These are phyloP conservation scores for Garra rufa DNA, from an alignment of 2,113 vertebrate genomes.

Conservation along the genomic window DNA sequence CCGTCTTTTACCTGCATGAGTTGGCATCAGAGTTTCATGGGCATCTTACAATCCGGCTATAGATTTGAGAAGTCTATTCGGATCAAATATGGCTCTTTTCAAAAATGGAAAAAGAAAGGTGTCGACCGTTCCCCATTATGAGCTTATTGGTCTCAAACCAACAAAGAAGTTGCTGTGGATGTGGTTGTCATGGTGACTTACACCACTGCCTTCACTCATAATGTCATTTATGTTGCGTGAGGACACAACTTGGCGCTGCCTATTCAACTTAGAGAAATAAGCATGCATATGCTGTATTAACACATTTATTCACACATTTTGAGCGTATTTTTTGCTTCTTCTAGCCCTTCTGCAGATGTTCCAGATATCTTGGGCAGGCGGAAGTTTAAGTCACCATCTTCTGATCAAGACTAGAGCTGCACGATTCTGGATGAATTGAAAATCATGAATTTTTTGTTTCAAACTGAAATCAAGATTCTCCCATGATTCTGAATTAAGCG, in stretches of 20 bases:
- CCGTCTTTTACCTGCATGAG: not conserved
- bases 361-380: conserved; percentile 73
- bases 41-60: not conserved
- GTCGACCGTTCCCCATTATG: not conserved
- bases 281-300: not conserved
- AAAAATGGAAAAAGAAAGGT: conserved; percentile 13
- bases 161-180: conserved; percentile 51
- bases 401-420: conserved; percentile 74
- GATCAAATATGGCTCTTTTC: not conserved
- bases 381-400: conserved; percentile 67
- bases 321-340: not conserved
- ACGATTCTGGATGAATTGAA: too few relatives aligned
- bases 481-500: too few relatives aligned
- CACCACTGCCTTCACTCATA: conserved; percentile 56
- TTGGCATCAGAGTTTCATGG: not conserved
- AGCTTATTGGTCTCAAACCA: conserved; percentile 53
- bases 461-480: too few relatives aligned
- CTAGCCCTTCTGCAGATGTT: conserved; percentile 75
- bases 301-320: not conserved
- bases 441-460: too few relatives aligned
- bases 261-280: conserved; percentile 12
- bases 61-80: not conserved
- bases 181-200: conserved; percentile 65
- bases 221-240: conserved; percentile 49
- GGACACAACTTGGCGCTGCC: conserved; percentile 22